phyloP scores from a whole-genome alignment of 2,797 vertebrate species.

The Muraenolepis orangiensis region DNA sequence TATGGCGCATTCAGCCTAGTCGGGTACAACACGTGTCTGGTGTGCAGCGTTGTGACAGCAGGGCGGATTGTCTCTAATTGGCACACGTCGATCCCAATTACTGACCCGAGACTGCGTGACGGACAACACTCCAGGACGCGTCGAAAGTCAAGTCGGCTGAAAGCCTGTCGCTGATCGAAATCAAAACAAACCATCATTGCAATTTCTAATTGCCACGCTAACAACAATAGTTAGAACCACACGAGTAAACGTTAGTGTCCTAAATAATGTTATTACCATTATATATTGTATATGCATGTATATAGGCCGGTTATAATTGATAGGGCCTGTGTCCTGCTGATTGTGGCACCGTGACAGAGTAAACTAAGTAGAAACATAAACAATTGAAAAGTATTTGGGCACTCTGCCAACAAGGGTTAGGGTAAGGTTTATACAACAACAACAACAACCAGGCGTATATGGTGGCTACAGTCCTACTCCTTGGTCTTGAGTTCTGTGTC shows the following conservation, averaged over 20 bases:
- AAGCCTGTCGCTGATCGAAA: neutral
- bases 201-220: neutral
- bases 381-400: neutral
- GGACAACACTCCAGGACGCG: neutral
- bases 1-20: neutral
- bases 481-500: neutral
- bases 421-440: too few relatives aligned
- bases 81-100: constrained; percentile 47
- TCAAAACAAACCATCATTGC: neutral
- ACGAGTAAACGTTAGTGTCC: neutral
- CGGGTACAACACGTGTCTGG: neutral
- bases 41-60: constrained; percentile 18
- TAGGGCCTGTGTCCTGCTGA: neutral
- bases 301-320: neutral
- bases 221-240: neutral
- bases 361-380: neutral
- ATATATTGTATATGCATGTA: neutral
- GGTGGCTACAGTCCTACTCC: neutral
- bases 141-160: neutral
- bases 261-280: neutral
- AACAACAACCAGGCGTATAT: neutral
- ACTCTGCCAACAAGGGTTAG: neutral
- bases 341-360: neutral
- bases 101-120: constrained; percentile 18
- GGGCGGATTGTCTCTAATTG: constrained; percentile 47